phyloP scores from a whole-genome alignment of 1,140 invertebrate species.

The Caenorhabditis latens region DNA sequence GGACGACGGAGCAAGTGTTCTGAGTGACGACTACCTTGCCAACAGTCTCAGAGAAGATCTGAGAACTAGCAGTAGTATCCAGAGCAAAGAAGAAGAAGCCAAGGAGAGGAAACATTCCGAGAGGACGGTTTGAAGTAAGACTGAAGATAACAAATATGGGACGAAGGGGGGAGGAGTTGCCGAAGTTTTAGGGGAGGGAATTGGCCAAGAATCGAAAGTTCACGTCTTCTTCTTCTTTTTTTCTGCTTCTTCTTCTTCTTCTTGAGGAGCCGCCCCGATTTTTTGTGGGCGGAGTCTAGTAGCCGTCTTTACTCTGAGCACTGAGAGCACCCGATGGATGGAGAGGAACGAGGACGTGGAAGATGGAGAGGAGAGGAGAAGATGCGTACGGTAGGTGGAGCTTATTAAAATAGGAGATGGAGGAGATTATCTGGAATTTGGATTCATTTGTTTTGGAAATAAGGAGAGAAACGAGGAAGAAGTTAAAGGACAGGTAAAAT shows the following conservation, averaged over 20 bases:
- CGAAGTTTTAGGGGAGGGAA: background rate
- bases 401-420: background rate
- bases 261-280: slow-evolving; percentile 26
- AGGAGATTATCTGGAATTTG: background rate
- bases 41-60: slow-evolving; percentile 7
- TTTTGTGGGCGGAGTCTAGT: slow-evolving; percentile 39
- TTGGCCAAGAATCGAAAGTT: slow-evolving; percentile 38
- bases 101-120: background rate
- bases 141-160: background rate
- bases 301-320: slow-evolving; percentile 45
- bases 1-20: slow-evolving; percentile 15
- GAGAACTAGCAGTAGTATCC: background rate
- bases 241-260: background rate
- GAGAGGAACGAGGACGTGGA: background rate
- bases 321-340: background rate
- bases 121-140: background rate
- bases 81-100: background rate
- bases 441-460: background rate
- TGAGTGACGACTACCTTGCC: background rate
- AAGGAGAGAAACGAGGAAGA: background rate
- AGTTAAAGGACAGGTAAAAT: too few species aligned
- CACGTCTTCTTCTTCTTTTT: slow-evolving; percentile 32
- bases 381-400: background rate
- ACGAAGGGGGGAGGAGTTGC: slow-evolving; percentile 1
- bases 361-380: background rate